Percentiles rank a stretch among this genome's conserved stretches.
These are phyloP conservation scores for Aepyceros melampus DNA, from an alignment of 2,113 vertebrate genomes.

Conservation along the genomic window DNA sequence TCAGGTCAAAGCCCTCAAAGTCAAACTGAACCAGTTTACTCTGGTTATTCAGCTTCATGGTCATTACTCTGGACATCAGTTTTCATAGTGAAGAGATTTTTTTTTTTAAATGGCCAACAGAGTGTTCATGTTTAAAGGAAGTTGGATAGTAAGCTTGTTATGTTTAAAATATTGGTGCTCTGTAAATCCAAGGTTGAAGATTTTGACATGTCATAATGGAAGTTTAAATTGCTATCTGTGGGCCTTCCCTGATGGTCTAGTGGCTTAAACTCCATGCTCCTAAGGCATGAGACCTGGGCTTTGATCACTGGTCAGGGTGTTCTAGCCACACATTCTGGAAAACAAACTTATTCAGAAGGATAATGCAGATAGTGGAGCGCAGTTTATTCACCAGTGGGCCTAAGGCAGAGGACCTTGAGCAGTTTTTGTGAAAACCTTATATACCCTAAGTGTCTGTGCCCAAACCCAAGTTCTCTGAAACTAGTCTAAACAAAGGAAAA, in stretches of 20 bases:
- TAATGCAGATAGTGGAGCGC: background rate
- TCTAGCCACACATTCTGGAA: background rate
- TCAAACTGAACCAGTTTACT: background rate
- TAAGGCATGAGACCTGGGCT: background rate
- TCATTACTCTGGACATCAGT: background rate
- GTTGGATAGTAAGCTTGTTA: background rate
- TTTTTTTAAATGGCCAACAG: background rate
- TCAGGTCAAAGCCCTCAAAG: background rate
- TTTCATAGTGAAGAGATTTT: background rate
- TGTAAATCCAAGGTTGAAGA: background rate
- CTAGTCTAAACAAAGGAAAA: background rate
- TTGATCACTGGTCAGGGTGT: background rate
- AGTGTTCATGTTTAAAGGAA: background rate
- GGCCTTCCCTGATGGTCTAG: background rate
- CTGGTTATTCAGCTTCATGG: background rate
- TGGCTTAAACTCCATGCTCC: background rate
- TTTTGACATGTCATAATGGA: background rate
- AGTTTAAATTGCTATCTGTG: background rate
- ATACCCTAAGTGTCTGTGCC: background rate
- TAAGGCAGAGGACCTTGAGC: accelerated
- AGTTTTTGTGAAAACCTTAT: background rate
- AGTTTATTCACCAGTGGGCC: accelerated
- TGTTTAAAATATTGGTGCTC: background rate
- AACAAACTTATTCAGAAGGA: background rate
- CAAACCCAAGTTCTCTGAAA: background rate